Conservation (phyloP, 2,888 invertebrate species). For the Sinopyrophorus schimmeli region DNA sequence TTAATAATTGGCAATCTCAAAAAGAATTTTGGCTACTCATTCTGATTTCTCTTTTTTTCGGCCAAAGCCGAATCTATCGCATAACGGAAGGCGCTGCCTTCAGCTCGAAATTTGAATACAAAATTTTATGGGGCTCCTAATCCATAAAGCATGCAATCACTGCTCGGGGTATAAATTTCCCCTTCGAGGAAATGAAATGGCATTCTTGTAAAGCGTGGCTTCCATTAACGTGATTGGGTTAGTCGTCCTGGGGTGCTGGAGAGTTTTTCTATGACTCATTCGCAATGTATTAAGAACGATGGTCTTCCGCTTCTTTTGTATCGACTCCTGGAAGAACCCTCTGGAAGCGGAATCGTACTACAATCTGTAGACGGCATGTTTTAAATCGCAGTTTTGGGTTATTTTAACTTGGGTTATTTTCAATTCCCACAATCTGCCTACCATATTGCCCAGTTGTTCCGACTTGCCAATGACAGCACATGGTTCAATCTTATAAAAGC, state of each 20-base stretch:
- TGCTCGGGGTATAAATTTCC: conserved; percentile 15
- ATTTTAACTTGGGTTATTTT: conserved; percentile 54
- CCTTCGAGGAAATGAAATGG: conserved; percentile 40
- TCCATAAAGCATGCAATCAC: conserved; percentile 26
- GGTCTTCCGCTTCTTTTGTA: too few species aligned
- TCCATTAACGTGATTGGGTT: conserved; percentile 44
- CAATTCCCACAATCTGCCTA: conserved; percentile 54
- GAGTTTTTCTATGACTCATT: conserved; percentile 18
- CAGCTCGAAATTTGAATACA: not conserved
- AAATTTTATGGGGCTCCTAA: not conserved
- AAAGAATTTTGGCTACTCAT: conserved; percentile 9
- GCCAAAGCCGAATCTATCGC: not conserved
- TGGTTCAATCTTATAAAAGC: conserved; percentile 46
- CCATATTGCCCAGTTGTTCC: conserved; percentile 52
- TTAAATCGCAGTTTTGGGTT: conserved; percentile 51
- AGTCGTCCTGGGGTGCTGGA: conserved; percentile 17
- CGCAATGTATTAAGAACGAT: conserved; percentile 16
- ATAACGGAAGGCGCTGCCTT: not conserved
- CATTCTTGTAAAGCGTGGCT: conserved; percentile 41
- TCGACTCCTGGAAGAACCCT: too few species aligned
- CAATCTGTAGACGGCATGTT: conserved; percentile 54
- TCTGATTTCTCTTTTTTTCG: not conserved
- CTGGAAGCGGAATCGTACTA: too few species aligned
- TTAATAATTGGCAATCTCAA: conserved; percentile 3
- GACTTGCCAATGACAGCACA: conserved; percentile 47